Evolutionary conservation across 2,888 invertebrate species (phyloP), one percentile per base, ranked within the genome.

Genomic region (Lampropteryx suffumata): DNA sequence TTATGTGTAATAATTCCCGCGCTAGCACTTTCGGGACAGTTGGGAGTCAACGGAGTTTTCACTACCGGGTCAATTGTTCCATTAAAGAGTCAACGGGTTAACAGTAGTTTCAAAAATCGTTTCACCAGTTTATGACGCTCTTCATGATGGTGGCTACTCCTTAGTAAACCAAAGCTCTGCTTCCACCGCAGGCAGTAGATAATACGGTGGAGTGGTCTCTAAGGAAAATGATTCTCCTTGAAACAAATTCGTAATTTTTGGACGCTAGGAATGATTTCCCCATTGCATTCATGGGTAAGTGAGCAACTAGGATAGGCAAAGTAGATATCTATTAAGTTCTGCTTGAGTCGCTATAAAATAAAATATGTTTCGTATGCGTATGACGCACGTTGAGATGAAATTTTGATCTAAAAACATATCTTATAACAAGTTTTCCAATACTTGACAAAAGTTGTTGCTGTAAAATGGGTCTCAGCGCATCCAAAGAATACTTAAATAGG

Each of bases 251-350:
- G 64, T 65, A 71, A 76, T 79, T 70, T 69, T 52, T 48, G 41
- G 34, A 28, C 35, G 51, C 61, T 62, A 52, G 40, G 46, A 71
- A 71, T 68, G 71, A 79, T 78, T 79, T 79, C 76, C 74, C 75
- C 45, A 63, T 56, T 71, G 79, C 73, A 73, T 73, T 73, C 71
- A 64, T 66, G 71, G 64, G 62, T 67, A 60, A 65, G 65, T 69
- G 55, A 56, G 51, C 65, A 61, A 62, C 61, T 62, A 65, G 55
- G 46, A 47, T 49, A 51, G 43, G 42, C 47, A 62, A 64, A 62
- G 62, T 46, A 41, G 36, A 8, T 24, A 33, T 40, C 10, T 41
- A 46, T 33, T 32, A 46, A 37, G 33, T 42, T 34, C 24, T 7
- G 39, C 40, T 29, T 11, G 41, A 37, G 26, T 21, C 21, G 12